Evolutionary conservation across 2,888 invertebrate genomes (phyloP).

Genomic region (Proisotoma minuta): DNA sequence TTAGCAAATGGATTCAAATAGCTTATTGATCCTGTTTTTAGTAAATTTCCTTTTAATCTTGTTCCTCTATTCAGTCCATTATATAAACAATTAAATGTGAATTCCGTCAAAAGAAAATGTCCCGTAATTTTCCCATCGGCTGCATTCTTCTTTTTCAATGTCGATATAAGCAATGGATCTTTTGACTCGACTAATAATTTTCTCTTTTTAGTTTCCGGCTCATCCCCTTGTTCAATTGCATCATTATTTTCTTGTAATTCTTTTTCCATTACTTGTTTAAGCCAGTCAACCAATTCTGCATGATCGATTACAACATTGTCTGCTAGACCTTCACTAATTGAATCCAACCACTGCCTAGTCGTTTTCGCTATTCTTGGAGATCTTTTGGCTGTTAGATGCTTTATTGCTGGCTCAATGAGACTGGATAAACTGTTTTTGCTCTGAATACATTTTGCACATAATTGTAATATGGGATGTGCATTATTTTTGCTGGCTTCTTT

Average conservation of each 20-base stretch:
- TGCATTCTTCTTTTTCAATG: conserved; percentile 19
- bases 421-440: conserved; percentile 16
- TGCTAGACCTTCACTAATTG: conserved; percentile 34
- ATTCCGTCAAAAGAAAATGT: conserved; percentile 30
- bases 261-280: conserved; percentile 22
- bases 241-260: conserved; percentile 6
- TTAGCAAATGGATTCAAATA: conserved; percentile 28
- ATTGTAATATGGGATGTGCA: conserved; percentile 33
- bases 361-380: conserved; percentile 34
- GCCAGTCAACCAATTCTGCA: conserved; percentile 29
- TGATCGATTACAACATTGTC: conserved; percentile 27
- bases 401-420: conserved; percentile 31
- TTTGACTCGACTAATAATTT: conserved; percentile 29
- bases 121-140: conserved; percentile 26
- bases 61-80: conserved; percentile 31
- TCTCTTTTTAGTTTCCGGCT: conserved; percentile 19
- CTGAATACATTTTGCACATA: conserved; percentile 31
- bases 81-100: conserved; percentile 32
- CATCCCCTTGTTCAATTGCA: neutral
- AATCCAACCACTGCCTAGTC: conserved; percentile 30
- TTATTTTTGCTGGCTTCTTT: conserved; percentile 38
- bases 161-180: conserved; percentile 27
- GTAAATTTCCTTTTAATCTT: conserved; percentile 15
- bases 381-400: conserved; percentile 29
- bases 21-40: neutral